Evolutionary conservation across 2,113 vertebrate species (phyloP), one percentile per base, ranked within the genome.

Genomic region (Recurvirostra avosetta): DNA sequence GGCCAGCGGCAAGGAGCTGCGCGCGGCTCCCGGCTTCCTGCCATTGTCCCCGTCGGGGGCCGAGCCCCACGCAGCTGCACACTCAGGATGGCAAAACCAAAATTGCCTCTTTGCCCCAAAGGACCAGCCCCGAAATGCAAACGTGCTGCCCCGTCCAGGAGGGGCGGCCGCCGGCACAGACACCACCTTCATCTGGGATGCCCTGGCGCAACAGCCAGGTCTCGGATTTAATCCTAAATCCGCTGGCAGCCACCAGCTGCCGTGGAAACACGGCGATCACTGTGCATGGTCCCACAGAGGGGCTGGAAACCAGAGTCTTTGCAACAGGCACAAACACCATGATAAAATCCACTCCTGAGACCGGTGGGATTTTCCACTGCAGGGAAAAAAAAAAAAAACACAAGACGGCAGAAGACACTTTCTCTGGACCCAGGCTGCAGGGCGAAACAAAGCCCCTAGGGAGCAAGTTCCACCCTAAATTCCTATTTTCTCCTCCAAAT

Each of bases 221-320:
- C 50, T n/a, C 0, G 8, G 74, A 8, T 47, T 47, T 15, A 5
- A 32, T 0, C 61, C 2, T 0, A 34, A 70, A 62, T 20, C 34
- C 25, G 1, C 25, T 9, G 27, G 45, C 15, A 14, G 36, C 30
- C 58, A 19, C 20, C 38, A 25, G 58, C 27, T n/a, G 65, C 65
- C 2, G 6, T 5, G 43, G 34, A 10, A 52, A 43, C 34, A 4
- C 0, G 1, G 76, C 0, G 7, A 25, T 3, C 2, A 6, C 63
- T 5, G 34, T 0, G 50, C 36, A 1, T 0, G 16, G 36, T 26
- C 67, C 49, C 8, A 0, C n/a, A 2, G 30, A 34, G 34, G 30
- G 50, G 45, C 21, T 63, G 78, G 36, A 41, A 22, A 10, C 4
- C 61, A 5, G 29, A 65, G 29, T 1, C 7, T 9, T 9, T 16